These are phyloP conservation scores for Caranx melampygus DNA, from an alignment of 2,113 vertebrate species.

Conservation along the genomic window DNA sequence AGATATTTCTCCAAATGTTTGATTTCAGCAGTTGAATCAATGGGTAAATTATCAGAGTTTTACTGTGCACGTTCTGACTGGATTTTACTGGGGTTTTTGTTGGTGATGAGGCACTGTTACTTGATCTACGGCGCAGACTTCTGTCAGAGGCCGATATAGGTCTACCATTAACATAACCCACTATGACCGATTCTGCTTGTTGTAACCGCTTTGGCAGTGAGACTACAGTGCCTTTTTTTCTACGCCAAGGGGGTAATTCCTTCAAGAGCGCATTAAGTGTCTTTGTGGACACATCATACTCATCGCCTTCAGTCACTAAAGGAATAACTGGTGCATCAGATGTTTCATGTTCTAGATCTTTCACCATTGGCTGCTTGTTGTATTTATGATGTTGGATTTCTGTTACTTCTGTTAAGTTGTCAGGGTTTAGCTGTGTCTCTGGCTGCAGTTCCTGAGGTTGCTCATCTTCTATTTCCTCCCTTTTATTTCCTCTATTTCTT, in stretches of 20 bases:
- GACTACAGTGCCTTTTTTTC: slow-evolving; percentile 47
- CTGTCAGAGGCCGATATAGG: slow-evolving; percentile 87
- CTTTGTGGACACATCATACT: slow-evolving; percentile 52
- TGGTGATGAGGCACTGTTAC: slow-evolving; percentile 43
- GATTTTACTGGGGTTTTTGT: slow-evolving; percentile 53
- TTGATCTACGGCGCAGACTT: slow-evolving; percentile 88
- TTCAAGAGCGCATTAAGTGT: slow-evolving; percentile 63
- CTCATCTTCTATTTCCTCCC: slow-evolving; percentile 27
- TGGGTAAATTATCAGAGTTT: slow-evolving; percentile 1
- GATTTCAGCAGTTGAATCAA: slow-evolving; percentile 29
- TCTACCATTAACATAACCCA: slow-evolving; percentile 80
- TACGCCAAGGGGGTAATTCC: slow-evolving; percentile 68
- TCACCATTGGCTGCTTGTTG: slow-evolving; percentile 13
- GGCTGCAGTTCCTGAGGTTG: slow-evolving; percentile 53
- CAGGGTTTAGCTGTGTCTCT: slow-evolving; percentile 19
- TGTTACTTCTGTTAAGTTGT: slow-evolving; percentile 21
- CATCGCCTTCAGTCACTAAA: slow-evolving; percentile 19
- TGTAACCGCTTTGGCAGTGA: slow-evolving; percentile 47
- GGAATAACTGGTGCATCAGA: slow-evolving; percentile 1
- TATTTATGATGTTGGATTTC: neutral
- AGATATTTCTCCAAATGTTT: slow-evolving; percentile 17
- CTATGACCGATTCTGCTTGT: slow-evolving; percentile 76
- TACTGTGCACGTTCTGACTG: slow-evolving; percentile 26
- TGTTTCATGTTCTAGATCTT: slow-evolving; percentile 36
- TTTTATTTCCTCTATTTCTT: slow-evolving; percentile 25